Evolutionary conservation across 2,888 invertebrate species (phyloP).

Genomic region (Scaptomyza polygonia): DNA sequence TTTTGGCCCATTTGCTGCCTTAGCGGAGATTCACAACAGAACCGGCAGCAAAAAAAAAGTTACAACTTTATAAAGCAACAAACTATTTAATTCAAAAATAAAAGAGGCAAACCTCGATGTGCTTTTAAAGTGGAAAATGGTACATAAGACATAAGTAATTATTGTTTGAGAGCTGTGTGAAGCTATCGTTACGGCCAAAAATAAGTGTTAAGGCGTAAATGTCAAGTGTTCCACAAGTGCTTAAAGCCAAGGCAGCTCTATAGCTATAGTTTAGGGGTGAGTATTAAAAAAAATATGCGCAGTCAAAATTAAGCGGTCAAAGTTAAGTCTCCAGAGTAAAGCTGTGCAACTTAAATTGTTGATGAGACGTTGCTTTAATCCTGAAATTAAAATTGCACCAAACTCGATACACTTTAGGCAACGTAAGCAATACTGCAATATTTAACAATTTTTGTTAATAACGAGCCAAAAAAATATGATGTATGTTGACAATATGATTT

Average conservation of each 20-base stretch:
- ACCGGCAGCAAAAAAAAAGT: constrained; percentile 1
- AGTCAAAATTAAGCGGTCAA: constrained; percentile 3
- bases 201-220: background rate
- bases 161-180: too few relatives aligned
- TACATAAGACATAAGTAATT: background rate
- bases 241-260: background rate
- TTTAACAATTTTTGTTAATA: background rate
- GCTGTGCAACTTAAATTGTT: background rate
- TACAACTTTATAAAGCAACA: background rate
- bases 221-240: background rate
- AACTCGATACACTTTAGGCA: background rate
- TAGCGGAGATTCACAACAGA: background rate
- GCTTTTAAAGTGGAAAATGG: background rate
- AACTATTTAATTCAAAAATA: constrained; percentile 1
- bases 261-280: background rate
- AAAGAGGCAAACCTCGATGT: background rate
- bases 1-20: background rate
- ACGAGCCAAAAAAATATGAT: too few relatives aligned
- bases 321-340: background rate
- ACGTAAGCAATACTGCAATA: background rate
- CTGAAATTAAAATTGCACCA: background rate
- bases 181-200: background rate
- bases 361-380: background rate
- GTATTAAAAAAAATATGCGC: background rate
- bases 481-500: too few relatives aligned